Conservation (phyloP, 2,888 invertebrate genomes). For the Dendrolimus houi region DNA sequence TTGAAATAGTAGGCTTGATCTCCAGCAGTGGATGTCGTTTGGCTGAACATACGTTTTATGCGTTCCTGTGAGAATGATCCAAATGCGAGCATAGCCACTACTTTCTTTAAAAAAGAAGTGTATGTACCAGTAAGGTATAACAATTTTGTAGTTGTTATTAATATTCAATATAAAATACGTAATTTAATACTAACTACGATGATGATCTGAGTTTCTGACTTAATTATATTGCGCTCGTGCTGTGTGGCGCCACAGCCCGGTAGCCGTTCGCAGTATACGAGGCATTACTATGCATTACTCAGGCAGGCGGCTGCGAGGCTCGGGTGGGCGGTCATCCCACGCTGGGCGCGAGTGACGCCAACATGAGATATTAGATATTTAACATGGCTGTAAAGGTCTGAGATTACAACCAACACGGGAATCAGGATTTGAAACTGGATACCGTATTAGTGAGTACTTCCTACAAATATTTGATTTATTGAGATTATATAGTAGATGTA, state of each 20-base stretch:
- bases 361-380: constrained; percentile 4
- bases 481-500: too few species aligned
- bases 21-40: too few species aligned
- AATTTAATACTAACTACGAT: not conserved
- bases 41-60: too few species aligned
- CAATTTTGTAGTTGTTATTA: too few species aligned
- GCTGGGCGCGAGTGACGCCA: constrained; percentile 1
- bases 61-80: too few species aligned
- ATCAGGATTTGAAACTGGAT: constrained; percentile 10
- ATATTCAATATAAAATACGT: not conserved
- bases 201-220: constrained; percentile 9
- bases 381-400: not conserved
- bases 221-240: constrained; percentile 3
- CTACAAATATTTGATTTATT: too few species aligned
- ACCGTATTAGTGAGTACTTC: constrained; percentile 6
- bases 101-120: too few species aligned
- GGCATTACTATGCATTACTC: not conserved
- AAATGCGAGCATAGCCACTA: too few species aligned
- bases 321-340: constrained; percentile 2
- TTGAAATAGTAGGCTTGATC: too few species aligned
- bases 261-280: not conserved
- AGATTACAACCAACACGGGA: not conserved
- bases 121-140: too few species aligned
- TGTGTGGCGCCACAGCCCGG: not conserved
- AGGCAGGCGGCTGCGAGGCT: not conserved